Evolutionary conservation across 2,888 invertebrate species (phyloP), one percentile per base, ranked within the genome.

Genomic region (Argyresthia goedartella): DNA sequence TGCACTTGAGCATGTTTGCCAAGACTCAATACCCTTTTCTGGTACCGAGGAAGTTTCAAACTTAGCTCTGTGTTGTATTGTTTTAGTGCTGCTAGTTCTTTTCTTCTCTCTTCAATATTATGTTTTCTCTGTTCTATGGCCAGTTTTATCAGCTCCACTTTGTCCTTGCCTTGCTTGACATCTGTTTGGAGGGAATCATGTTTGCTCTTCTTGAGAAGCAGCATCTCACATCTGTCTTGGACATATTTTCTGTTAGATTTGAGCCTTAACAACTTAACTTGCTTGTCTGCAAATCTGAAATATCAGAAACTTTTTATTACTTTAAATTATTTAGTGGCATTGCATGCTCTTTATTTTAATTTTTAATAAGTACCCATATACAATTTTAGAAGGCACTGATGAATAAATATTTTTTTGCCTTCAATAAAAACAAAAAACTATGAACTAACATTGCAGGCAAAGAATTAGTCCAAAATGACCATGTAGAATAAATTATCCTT

Each of bases 261-360:
- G 57, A 91, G 63, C 57, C 89, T 80, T 59, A 88, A 74, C 54
- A 91, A 71, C 62, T 89, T 88, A 57, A 88, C 78, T 66, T 91
- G 91, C 70, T 90, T 91, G 64, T 92, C 91, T 57, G 89, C 84
- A 72, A 89, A 91, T 67, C 91, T 91, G 63, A 8, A 71, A 65
- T 56, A 51, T 42, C 53, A 50, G 53, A 54, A 53, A 49, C 53
- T 25, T 25, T 2, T 25, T 25, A 25, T 25, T 25, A 25, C n/a
- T n/a, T n/a, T n/a, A n/a, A n/a, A n/a, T n/a, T n/a, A n/a, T n/a
- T n/a, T n/a, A n/a, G n/a, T n/a, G n/a, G n/a, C n/a, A n/a, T n/a
- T n/a, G 25, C 6, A 25, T 25, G 25, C 25, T 25, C 6, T n/a
- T n/a, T n/a, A n/a, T n/a, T n/a, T n/a, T n/a, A n/a, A n/a, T n/a